phyloP scores from a whole-genome alignment of 2,797 vertebrate species.

The Falco concolor region DNA sequence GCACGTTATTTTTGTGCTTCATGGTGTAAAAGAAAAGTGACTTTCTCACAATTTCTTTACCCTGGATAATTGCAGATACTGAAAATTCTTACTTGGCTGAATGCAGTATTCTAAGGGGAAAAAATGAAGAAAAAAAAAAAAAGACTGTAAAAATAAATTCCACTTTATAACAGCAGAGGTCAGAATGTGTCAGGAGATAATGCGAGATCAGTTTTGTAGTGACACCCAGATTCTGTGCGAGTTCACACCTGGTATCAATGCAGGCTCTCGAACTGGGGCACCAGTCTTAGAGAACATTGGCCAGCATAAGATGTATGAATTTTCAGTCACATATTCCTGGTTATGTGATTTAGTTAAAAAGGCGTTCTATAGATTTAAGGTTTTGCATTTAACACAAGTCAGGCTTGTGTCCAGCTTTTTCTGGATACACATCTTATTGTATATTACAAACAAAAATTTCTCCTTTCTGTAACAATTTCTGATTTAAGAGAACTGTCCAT shows the following conservation, averaged over 20 bases:
- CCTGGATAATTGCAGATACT: not conserved
- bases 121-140: not conserved
- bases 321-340: not conserved
- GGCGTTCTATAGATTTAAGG: not conserved
- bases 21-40: not conserved
- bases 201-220: not conserved
- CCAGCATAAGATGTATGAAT: not conserved
- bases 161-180: conserved; percentile 71
- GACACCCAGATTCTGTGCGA: not conserved
- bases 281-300: not conserved
- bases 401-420: not conserved
- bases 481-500: not conserved
- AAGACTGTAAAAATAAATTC: conserved; percentile 35
- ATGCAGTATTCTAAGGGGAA: not conserved
- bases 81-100: not conserved
- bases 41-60: not conserved
- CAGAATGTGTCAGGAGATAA: conserved; percentile 45
- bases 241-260: fast-evolving
- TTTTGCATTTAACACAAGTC: not conserved
- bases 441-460: not conserved
- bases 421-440: fast-evolving
- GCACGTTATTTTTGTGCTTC: not conserved
- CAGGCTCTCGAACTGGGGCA: not conserved
- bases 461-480: not conserved
- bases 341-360: not conserved